These are phyloP conservation scores for Hydrocynus forskahlii DNA, from an alignment of 2,797 vertebrate genomes.

Conservation along the genomic window DNA sequence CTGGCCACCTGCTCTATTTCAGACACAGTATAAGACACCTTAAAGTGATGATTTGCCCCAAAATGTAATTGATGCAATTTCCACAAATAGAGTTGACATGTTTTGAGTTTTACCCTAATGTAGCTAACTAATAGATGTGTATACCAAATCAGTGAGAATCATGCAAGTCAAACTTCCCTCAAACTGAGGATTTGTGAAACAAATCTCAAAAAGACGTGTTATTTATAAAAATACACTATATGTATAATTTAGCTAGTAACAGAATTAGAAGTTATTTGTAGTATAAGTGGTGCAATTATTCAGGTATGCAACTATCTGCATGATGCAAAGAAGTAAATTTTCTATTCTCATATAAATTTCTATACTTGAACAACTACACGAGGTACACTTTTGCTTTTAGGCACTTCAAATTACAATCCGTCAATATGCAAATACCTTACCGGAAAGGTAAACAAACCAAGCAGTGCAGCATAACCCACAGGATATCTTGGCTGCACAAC, in stretches of 20 bases:
- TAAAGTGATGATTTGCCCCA: not conserved
- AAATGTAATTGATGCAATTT: not conserved
- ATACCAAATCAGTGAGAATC: too few species aligned
- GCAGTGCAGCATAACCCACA: not conserved
- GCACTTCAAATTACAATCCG: not conserved
- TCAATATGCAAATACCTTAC: conserved; percentile 4
- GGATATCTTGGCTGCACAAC: not conserved
- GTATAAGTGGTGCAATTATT: too few species aligned
- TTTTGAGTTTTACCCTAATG: not conserved
- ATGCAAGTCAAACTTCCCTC: too few species aligned
- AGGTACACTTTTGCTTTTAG: not conserved
- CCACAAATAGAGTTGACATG: not conserved
- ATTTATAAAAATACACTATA: not conserved
- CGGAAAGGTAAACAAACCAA: not conserved
- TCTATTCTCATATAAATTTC: too few species aligned
- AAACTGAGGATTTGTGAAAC: too few species aligned
- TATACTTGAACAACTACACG: too few species aligned
- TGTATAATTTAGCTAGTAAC: not conserved
- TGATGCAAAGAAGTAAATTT: too few species aligned
- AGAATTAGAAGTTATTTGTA: not conserved
- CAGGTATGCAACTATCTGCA: too few species aligned
- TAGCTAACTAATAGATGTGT: not conserved
- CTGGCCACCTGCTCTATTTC: conserved; percentile 76
- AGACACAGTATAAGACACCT: conserved; percentile 67
- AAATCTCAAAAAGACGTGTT: too few species aligned